Conservation (phyloP, 2,113 vertebrate species). For the Oxyruncus cristatus region DNA sequence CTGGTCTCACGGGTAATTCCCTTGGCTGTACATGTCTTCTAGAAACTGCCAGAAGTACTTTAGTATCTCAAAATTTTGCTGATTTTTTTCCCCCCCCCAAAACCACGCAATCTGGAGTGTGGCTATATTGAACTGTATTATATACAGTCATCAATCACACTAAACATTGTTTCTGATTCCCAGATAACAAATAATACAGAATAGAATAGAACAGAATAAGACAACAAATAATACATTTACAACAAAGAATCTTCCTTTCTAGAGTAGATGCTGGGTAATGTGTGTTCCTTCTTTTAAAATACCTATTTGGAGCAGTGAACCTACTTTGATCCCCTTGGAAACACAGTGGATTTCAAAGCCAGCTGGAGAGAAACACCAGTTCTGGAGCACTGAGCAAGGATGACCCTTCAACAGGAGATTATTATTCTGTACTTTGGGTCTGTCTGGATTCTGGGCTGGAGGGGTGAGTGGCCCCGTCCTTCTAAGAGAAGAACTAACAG, state of each 20-base stretch:
- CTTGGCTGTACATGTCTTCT: neutral
- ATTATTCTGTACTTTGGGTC: neutral
- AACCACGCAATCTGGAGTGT: neutral
- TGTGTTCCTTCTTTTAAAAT: neutral
- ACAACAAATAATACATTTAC: neutral
- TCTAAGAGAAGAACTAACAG: neutral
- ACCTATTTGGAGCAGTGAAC: neutral
- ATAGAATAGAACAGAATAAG: neutral
- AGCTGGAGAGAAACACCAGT: fast-evolving
- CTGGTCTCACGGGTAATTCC: neutral
- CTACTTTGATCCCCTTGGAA: neutral
- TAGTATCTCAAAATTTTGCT: neutral
- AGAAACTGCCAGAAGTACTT: neutral
- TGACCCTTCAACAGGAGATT: neutral
- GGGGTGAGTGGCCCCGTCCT: neutral
- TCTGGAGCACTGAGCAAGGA: neutral
- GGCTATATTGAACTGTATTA: neutral
- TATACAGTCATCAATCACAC: neutral
- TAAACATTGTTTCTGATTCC: neutral
- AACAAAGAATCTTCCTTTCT: neutral
- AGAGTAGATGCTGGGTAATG: fast-evolving
- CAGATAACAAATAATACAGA: neutral
- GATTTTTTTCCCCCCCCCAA: fast-evolving
- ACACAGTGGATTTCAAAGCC: neutral
- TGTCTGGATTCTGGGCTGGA: neutral